These are phyloP conservation scores for Dryomyza anilis DNA, from an alignment of 2,888 invertebrate genomes.

Conservation along the genomic window DNA sequence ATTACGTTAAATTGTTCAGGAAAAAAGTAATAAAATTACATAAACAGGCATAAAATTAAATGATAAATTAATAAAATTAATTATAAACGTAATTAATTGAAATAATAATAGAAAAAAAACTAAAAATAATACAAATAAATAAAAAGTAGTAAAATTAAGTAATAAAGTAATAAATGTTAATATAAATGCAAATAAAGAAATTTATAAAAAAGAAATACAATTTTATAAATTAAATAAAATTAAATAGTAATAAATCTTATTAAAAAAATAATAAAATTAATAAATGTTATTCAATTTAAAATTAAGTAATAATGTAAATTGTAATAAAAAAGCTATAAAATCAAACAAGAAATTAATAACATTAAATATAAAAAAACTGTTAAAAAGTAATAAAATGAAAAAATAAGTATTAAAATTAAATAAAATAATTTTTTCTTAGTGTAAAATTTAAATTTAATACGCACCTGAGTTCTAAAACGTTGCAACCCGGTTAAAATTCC, in stretches of 20 bases:
- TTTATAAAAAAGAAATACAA: not conserved
- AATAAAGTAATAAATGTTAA: not conserved
- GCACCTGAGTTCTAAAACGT: conserved; percentile 56
- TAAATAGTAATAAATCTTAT: too few relatives aligned
- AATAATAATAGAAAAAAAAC: too few relatives aligned
- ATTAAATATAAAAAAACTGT: not conserved
- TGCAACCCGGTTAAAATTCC: conserved; percentile 55
- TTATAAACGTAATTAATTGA: too few relatives aligned
- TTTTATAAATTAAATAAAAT: not conserved
- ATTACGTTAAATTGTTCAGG: too few relatives aligned
- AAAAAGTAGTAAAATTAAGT: not conserved
- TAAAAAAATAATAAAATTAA: too few relatives aligned
- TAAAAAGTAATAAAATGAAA: not conserved
- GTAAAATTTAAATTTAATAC: not conserved
- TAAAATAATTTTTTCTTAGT: not conserved
- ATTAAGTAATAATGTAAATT: not conserved
- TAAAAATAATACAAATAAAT: too few relatives aligned
- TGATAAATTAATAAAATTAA: too few relatives aligned
- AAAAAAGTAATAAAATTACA: too few relatives aligned
- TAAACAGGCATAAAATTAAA: too few relatives aligned
- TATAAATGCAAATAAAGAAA: not conserved
- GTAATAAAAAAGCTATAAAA: not conserved
- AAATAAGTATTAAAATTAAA: not conserved
- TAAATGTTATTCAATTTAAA: too few relatives aligned
- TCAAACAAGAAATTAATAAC: not conserved